Conservation (phyloP, 53 echinoderm and acorn worm species). For the Holothuria scabra region DNA sequence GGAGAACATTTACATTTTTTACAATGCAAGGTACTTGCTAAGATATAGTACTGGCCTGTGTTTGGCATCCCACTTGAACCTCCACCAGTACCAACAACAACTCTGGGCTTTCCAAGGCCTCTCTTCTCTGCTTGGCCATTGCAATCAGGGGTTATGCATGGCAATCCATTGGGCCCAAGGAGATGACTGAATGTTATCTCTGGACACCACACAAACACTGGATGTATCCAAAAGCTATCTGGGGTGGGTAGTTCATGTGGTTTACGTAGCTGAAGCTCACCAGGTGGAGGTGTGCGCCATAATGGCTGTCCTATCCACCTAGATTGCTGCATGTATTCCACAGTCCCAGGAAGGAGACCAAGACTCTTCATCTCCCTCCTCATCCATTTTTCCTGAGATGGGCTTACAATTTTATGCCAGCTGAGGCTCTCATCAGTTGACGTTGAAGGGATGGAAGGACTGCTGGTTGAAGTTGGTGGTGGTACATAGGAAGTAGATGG, state of each 20-base stretch:
- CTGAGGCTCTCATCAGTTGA: background rate
- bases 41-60: conserved; percentile 27
- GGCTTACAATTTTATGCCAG: conserved; percentile 21
- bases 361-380: conserved; percentile 12
- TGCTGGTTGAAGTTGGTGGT: background rate
- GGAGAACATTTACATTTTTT: background rate
- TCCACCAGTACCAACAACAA: conserved; percentile 22
- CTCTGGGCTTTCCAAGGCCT: background rate
- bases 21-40: conserved; percentile 4
- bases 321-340: conserved; percentile 20
- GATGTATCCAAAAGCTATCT: conserved; percentile 16
- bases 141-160: conserved; percentile 5
- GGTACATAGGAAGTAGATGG: background rate
- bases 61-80: background rate
- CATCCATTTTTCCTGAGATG: conserved; percentile 26
- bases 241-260: background rate
- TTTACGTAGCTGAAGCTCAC: conserved; percentile 1
- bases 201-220: conserved; percentile 26
- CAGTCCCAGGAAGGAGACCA: conserved; percentile 26
- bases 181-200: background rate
- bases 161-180: background rate
- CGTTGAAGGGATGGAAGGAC: background rate
- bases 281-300: conserved; percentile 43
- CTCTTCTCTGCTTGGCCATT: background rate
- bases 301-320: conserved; percentile 35